These are phyloP conservation scores for Actinernus sp. DNA, from an alignment of 92 coral and sea anemone genomes.

Conservation along the genomic window DNA sequence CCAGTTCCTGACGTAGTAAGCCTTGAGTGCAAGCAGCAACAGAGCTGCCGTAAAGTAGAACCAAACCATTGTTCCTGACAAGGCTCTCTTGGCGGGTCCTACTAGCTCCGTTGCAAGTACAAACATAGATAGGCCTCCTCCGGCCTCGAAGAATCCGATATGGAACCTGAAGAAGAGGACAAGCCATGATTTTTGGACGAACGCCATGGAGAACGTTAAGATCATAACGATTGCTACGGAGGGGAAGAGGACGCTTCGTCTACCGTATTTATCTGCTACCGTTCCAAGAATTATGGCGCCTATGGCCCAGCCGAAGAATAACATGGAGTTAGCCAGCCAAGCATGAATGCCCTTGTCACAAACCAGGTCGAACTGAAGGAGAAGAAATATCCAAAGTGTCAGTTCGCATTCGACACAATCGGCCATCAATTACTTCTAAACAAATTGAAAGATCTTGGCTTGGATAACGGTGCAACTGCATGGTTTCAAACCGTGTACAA, in stretches of 20 bases:
- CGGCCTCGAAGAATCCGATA: constrained; percentile 75
- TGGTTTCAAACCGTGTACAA: too few relatives aligned
- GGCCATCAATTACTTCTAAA: too few relatives aligned
- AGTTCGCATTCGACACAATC: too few relatives aligned
- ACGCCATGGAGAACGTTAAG: constrained; percentile 73
- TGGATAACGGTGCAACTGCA: too few relatives aligned
- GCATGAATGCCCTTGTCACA: constrained; percentile 64
- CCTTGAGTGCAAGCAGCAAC: constrained; percentile 64
- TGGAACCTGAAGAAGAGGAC: constrained; percentile 60
- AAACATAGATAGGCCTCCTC: constrained; percentile 68
- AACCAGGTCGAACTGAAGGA: constrained; percentile 74
- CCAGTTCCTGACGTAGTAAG: constrained; percentile 76
- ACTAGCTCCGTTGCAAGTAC: constrained; percentile 84
- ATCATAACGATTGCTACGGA: constrained; percentile 47
- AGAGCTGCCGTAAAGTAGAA: constrained; percentile 63
- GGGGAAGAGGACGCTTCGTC: constrained; percentile 73
- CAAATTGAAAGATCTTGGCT: too few relatives aligned
- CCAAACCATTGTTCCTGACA: constrained; percentile 79
- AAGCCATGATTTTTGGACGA: constrained; percentile 64
- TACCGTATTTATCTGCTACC: constrained; percentile 77
- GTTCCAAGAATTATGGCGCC: constrained; percentile 76
- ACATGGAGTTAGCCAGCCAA: constrained; percentile 79
- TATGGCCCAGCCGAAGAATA: constrained; percentile 75
- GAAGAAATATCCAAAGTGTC: neutral
- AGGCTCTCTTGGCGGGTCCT: constrained; percentile 76